These are phyloP conservation scores for Turnix velox DNA, from an alignment of 2,113 vertebrate species.

Conservation along the genomic window DNA sequence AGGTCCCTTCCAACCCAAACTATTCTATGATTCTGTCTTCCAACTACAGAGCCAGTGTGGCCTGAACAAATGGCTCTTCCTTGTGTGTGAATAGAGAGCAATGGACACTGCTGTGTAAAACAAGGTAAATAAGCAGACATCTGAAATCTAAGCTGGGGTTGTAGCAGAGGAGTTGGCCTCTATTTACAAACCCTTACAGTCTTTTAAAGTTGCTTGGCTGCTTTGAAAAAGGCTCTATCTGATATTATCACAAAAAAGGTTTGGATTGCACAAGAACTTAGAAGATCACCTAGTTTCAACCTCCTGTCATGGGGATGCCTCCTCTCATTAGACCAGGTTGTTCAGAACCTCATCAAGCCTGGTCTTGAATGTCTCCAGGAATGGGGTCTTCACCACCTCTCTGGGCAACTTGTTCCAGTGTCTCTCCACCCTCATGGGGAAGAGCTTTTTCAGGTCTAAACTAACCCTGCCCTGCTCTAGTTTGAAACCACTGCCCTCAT, in stretches of 20 bases:
- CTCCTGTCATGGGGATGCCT: not conserved
- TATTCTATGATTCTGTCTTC: too few relatives aligned
- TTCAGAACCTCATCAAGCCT: not conserved
- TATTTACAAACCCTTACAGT: not conserved
- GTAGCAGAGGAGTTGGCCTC: not conserved
- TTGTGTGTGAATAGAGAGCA: rapidly evolving
- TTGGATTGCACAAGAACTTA: not conserved
- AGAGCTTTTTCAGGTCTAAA: not conserved
- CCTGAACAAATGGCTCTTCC: rapidly evolving
- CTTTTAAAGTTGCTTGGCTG: not conserved
- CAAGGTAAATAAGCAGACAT: rapidly evolving
- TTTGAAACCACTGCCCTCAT: not conserved
- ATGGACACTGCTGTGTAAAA: rapidly evolving
- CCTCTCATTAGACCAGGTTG: not conserved
- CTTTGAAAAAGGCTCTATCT: not conserved
- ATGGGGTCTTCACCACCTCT: not conserved
- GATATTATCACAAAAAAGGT: not conserved
- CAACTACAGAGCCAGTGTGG: not conserved
- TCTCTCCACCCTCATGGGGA: not conserved
- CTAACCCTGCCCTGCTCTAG: not conserved
- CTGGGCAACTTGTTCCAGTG: not conserved
- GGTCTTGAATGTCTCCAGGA: not conserved
- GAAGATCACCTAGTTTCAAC: not conserved
- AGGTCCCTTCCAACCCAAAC: too few relatives aligned
- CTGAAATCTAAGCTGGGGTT: not conserved